Evolutionary conservation across 1,140 invertebrate genomes (phyloP).

Genomic region (Drosophila tsacasi): DNA sequence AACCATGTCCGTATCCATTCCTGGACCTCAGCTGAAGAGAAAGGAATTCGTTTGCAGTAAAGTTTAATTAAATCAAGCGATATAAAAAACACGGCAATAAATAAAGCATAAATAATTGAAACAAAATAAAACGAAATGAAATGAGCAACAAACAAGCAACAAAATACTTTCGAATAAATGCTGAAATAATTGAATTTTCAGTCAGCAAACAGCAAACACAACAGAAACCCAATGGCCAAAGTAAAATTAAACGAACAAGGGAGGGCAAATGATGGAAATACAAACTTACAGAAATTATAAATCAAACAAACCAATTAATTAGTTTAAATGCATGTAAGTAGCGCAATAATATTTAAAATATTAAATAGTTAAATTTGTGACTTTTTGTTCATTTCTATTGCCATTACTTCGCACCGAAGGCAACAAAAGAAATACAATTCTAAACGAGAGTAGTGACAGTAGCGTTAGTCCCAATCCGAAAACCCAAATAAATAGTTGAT

Average conservation of each 20-base stretch:
- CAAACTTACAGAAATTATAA: conserved; percentile 29
- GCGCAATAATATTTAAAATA: conserved; percentile 58
- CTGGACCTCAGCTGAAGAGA: conserved; percentile 12
- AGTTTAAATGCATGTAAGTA: conserved; percentile 73
- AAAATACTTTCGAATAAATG: conserved; percentile 24
- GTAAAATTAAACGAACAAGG: conserved; percentile 46
- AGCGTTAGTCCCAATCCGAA: conserved; percentile 53
- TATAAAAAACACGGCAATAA: conserved; percentile 57
- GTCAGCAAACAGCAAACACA: conserved; percentile 26
- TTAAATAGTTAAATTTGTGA: conserved; percentile 42
- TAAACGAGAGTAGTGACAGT: conserved; percentile 68
- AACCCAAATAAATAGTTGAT: conserved; percentile 34
- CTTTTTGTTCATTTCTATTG: conserved; percentile 45
- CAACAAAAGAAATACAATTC: conserved; percentile 64
- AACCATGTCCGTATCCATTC: conserved; percentile 5
- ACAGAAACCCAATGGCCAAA: conserved; percentile 59
- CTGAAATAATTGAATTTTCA: conserved; percentile 55
- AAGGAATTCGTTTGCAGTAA: conserved; percentile 44
- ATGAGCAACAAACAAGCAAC: conserved; percentile 14
- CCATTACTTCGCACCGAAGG: conserved; percentile 48
- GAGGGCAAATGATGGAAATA: conserved; percentile 18
- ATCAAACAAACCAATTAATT: conserved; percentile 47
- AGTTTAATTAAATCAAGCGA: conserved; percentile 59
- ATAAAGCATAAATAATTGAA: conserved; percentile 48
- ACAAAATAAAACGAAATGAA: conserved; percentile 12